Evolutionary conservation across 2,888 invertebrate species (phyloP).

Genomic region (Hydraecia micacea): DNA sequence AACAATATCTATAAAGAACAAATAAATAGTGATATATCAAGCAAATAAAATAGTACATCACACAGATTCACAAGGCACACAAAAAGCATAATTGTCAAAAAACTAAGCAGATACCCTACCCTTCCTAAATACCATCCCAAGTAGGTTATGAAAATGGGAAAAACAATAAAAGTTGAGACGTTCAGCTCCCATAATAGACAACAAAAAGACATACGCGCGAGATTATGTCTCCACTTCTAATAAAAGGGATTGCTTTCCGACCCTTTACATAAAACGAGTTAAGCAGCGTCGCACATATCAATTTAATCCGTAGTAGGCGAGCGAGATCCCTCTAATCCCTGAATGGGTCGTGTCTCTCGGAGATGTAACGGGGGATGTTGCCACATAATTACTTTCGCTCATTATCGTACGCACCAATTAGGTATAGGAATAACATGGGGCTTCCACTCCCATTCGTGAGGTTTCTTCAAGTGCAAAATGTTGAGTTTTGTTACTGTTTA

Average conservation of each 20-base stretch:
- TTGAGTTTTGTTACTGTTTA: slow-evolving; percentile 38
- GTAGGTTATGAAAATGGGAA: slow-evolving; percentile 75
- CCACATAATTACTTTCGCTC: slow-evolving; percentile 86
- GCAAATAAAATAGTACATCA: slow-evolving; percentile 56
- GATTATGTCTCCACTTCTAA: slow-evolving; percentile 85
- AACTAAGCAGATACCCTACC: slow-evolving; percentile 64
- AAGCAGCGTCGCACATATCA: slow-evolving; percentile 86
- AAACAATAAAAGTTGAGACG: slow-evolving; percentile 79
- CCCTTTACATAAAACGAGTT: slow-evolving; percentile 87
- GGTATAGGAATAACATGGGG: slow-evolving; percentile 63
- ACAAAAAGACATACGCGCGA: slow-evolving; percentile 84
- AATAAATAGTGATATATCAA: slow-evolving; percentile 58
- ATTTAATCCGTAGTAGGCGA: slow-evolving; percentile 86
- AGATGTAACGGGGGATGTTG: slow-evolving; percentile 83
- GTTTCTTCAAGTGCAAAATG: slow-evolving; percentile 47
- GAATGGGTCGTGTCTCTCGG: slow-evolving; percentile 80
- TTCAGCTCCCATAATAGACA: slow-evolving; percentile 78
- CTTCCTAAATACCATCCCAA: slow-evolving; percentile 74
- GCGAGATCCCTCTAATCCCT: slow-evolving; percentile 85
- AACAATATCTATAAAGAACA: slow-evolving; percentile 48
- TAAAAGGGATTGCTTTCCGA: slow-evolving; percentile 86
- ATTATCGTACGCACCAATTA: slow-evolving; percentile 74
- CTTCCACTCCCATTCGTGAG: slow-evolving; percentile 48
- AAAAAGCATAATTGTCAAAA: slow-evolving; percentile 61
- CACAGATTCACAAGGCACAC: slow-evolving; percentile 36